Percentiles rank a stretch among this genome's conserved stretches.
phyloP scores from a whole-genome alignment of 1,140 invertebrate species.

The Lucilia cuprina region DNA sequence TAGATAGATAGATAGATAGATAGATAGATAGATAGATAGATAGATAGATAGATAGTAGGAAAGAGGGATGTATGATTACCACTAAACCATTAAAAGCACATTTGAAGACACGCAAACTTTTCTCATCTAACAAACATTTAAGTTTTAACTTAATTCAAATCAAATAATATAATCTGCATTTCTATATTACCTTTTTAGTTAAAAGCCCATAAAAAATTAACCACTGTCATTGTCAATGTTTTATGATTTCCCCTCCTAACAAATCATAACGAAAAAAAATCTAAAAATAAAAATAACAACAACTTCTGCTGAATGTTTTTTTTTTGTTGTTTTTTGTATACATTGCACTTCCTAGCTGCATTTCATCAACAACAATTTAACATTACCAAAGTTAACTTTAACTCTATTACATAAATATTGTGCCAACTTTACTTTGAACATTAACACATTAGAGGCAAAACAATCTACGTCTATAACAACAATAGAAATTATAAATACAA shows the following conservation, averaged over 20 bases:
- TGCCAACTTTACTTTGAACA: not conserved
- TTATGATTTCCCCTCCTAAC: conserved; percentile 10
- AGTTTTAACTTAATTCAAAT: too few relatives aligned
- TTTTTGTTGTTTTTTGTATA: not conserved
- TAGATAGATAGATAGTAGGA: too few relatives aligned
- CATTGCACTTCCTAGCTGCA: conserved; percentile 9
- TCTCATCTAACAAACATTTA: too few relatives aligned
- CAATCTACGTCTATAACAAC: not conserved
- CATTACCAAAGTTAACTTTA: not conserved
- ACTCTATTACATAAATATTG: not conserved
- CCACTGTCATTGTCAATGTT: conserved; percentile 25
- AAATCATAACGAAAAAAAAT: not conserved
- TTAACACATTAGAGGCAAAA: not conserved
- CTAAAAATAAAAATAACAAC: not conserved
- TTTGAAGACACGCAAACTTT: too few relatives aligned
- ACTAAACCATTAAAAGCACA: too few relatives aligned
- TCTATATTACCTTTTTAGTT: too few relatives aligned
- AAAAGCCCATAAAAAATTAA: not conserved
- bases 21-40: too few relatives aligned
- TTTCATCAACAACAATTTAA: not conserved
- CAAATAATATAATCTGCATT: too few relatives aligned
- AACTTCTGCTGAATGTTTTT: not conserved
- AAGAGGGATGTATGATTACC: too few relatives aligned
- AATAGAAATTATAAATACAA: too few relatives aligned
- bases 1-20: too few relatives aligned